Base-by-base conservation (phyloP, 2,797 vertebrate genomes). In the Pogonophryne albipinna region DNA sequence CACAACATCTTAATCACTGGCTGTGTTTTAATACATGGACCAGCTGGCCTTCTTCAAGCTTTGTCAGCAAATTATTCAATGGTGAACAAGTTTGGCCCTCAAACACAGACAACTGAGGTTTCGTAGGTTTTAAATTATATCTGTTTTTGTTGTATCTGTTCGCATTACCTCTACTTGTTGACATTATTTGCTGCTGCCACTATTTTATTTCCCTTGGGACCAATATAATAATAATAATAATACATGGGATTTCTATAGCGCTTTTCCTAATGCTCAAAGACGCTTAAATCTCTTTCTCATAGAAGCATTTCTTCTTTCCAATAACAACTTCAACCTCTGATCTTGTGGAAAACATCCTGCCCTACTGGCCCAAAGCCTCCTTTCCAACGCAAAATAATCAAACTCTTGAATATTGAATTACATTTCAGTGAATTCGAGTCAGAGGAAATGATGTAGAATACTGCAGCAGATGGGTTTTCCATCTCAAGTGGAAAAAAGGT, bases 1-100 rank as follows among this genome's bases (percentile, higher is more conserved):
- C 83, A 79, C 83, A 80, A 82, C 78, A 80, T 89, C 90, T 90
- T 88, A 87, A 92, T 92, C 89, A 84, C 71, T 86, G 87, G 34
- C 34, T 38, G 7, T 38, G 34, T 38, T 78, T 55, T 74, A 67
- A 67, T 53, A 67, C 67, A 66, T 0, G 34, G 70, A 76, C 80
- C 82, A 70, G 85, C 74, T 86, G 83, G 68, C 83, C 49, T 46
- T 45, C 68, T 82, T 64, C 66, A 12, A 87, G 87, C 77, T 53
- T 44, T 34, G 74, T 89, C 85, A 75, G 87, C 86, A 89, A 51
- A 68, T 82, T 79, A 46, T 65, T 42, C 52, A 64, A 65, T 61
- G 56, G 63, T 64, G 69, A 81, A 79, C 79, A 83, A 82, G 63
- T 71, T 69, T 62, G 65, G 72, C 55, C 81, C 68, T 74, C 61